Percentiles rank a stretch among this genome's conserved stretches.
These are phyloP conservation scores for Crocallis elinguaria DNA, from an alignment of 2,888 invertebrate species.

Conservation along the genomic window DNA sequence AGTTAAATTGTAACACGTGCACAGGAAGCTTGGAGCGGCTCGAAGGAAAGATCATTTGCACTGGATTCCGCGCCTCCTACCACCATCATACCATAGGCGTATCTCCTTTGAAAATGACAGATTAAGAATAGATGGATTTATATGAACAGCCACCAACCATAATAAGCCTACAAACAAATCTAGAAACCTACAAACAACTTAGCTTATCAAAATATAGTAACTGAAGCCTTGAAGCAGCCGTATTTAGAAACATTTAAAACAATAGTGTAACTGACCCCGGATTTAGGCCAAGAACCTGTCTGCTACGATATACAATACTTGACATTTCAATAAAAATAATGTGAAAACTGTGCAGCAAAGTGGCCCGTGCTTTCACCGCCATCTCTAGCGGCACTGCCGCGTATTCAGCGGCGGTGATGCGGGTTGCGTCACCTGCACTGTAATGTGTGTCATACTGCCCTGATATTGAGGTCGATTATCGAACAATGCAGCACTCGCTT, in stretches of 20 bases:
- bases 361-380: conserved; percentile 22
- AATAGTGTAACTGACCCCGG: conserved; percentile 18
- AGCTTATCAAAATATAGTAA: not conserved
- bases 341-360: conserved; percentile 13
- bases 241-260: conserved; percentile 14
- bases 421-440: conserved; percentile 21
- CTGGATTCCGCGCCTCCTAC: too few species aligned
- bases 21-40: too few species aligned
- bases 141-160: too few species aligned
- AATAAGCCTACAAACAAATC: too few species aligned
- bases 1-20: too few species aligned
- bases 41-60: too few species aligned
- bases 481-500: not conserved
- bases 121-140: too few species aligned
- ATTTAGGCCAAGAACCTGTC: conserved; percentile 24
- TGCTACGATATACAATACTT: conserved; percentile 5
- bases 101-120: too few species aligned
- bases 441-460: conserved; percentile 18
- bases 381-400: conserved; percentile 10
- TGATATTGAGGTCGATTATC: conserved; percentile 21
- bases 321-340: conserved; percentile 21
- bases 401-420: conserved; percentile 8
- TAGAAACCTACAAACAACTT: too few species aligned
- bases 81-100: too few species aligned
- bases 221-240: not conserved